Base-by-base conservation (phyloP, 2,888 invertebrate species). In the Chymomyza caudatula region DNA sequence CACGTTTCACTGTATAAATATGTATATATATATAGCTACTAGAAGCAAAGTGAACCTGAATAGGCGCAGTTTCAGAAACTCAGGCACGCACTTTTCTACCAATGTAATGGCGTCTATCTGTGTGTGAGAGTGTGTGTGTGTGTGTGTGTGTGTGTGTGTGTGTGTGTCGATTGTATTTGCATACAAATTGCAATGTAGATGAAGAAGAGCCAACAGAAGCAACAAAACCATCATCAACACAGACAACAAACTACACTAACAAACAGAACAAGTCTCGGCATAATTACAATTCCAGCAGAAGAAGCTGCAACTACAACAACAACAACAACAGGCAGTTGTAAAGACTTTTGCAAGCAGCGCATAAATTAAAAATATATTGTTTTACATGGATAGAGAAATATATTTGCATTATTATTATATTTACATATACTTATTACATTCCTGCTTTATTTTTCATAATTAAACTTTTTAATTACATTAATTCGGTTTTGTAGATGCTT, bases 141-240 rank as follows among this genome's bases (percentile, higher is more conserved):
- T 63, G 55, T 49, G 49, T 44, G 29, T 63, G 52, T 65, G 44
- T 60, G 29, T 44, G 37, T 59, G 63, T 61, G 20, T 65, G 55
- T 68, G 63, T 61, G 43, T 75, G 78, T 65, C 69, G 85, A 86
- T 82, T 86, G 76, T 81, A 75, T 86, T 86, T 83, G 87, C 83
- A 83, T 83, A 85, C 87, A 83, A 83, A 83, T 83, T 83, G 85
- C 87, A 85, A 82, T 79, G 75, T 63, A 74, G 71, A 73, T 70
- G 86, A 78, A 69, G 69, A 73, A 73, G 71, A 58, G 67, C 67
- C 56, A 65, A 29, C 55, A 66, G 47, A 51, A 52, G 54, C 72
- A 51, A 20, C 65, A 67, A 43, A 58, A 59, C 42, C 65, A 66
- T 8, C 61, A 63, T 53, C 25, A 53, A 59, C 64, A 62, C 15